Percentiles rank a stretch among this genome's conserved stretches.
Conservation (phyloP, 2,888 invertebrate species). For the Lasioglossum pauxillum region DNA sequence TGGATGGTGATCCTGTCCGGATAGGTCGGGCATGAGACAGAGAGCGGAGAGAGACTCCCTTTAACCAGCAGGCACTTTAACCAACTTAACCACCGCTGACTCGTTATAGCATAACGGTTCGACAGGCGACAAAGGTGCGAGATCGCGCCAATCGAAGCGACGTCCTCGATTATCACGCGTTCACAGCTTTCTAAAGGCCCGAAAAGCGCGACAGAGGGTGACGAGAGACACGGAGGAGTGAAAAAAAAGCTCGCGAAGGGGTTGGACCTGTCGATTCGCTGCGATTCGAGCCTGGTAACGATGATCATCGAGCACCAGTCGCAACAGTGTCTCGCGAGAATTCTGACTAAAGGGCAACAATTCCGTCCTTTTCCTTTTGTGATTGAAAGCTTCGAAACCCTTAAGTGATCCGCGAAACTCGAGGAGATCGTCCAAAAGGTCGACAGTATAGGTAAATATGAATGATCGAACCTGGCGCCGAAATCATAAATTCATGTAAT, state of each 20-base stretch:
- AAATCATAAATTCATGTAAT: too few relatives aligned
- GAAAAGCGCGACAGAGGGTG: constrained; percentile 60
- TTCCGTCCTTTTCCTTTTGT: neutral
- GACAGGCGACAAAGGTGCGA: constrained; percentile 73
- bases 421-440: neutral
- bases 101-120: constrained; percentile 78
- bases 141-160: constrained; percentile 74
- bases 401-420: neutral
- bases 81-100: constrained; percentile 71
- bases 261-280: constrained; percentile 42
- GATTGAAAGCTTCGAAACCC: neutral
- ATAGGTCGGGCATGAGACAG: constrained; percentile 16
- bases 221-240: constrained; percentile 15
- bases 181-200: constrained; percentile 75
- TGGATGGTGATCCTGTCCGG: constrained; percentile 35
- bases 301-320: constrained; percentile 51
- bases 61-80: constrained; percentile 67
- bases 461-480: too few relatives aligned
- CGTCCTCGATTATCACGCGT: constrained; percentile 76
- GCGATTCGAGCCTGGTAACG: constrained; percentile 53
- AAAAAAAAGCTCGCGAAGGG: constrained; percentile 31
- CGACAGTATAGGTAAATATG: neutral
- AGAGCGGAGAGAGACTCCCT: neutral
- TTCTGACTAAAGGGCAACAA: neutral
- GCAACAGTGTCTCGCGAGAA: constrained; percentile 33